Percentiles rank a stretch among this genome's conserved stretches.
Conservation (phyloP, 2,113 vertebrate species). For the Aptenodytes patagonicus region DNA sequence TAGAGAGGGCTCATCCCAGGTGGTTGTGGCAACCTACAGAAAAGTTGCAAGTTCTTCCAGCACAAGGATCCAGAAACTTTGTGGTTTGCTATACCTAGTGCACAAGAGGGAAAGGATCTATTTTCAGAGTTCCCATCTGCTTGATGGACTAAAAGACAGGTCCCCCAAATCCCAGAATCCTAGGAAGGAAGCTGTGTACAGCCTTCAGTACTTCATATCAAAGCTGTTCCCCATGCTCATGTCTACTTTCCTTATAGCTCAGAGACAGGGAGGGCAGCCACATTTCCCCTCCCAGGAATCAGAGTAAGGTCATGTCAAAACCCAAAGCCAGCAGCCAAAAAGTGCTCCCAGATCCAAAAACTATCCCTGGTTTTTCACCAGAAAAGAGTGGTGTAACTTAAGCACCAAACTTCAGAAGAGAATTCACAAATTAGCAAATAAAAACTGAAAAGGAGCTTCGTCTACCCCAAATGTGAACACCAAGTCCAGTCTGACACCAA, state of each 20-base stretch:
- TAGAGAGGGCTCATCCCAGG: not conserved
- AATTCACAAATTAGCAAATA: not conserved
- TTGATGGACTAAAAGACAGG: not conserved
- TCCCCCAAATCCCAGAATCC: not conserved
- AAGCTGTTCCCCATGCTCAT: not conserved
- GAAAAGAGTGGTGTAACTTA: not conserved
- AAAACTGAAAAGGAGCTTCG: not conserved
- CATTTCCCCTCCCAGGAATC: not conserved
- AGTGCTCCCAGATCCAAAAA: not conserved
- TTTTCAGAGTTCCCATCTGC: not conserved
- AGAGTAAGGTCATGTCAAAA: not conserved
- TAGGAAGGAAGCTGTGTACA: not conserved
- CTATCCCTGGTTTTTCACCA: not conserved
- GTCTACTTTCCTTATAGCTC: not conserved
- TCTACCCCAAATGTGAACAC: not conserved
- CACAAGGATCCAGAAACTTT: not conserved
- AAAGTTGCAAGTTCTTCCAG: not conserved
- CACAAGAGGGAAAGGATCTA: not conserved
- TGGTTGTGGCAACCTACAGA: not conserved
- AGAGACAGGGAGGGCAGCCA: not conserved
- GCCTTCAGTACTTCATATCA: not conserved
- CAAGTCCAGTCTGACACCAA: not conserved
- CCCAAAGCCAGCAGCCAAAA: not conserved
- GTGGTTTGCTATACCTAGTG: not conserved
- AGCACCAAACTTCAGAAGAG: not conserved